Base-by-base conservation (phyloP, 2,888 invertebrate species). In the Hedychridium roseum region DNA sequence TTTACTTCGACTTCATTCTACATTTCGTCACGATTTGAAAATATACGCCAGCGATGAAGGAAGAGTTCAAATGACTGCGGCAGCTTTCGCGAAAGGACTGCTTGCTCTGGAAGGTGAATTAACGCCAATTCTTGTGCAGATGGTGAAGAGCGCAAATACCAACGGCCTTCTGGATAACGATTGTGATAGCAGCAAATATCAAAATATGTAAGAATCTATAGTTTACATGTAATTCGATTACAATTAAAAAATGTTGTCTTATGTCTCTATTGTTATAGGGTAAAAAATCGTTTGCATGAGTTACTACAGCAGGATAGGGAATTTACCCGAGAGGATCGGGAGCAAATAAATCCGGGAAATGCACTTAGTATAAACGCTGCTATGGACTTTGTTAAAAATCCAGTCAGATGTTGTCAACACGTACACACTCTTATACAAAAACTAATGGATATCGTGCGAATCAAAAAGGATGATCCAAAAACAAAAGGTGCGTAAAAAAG, bases 11-110 rank as follows among this genome's bases (percentile, higher is more conserved):
- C 84, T 99, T 1, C 99, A 99, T 80, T 97, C 97, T 5, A 99
- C 99, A 0, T 99, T 96, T 81, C 89, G 99, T 0, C 98, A 99
- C 79, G 99, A 99, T 80, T 84, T 99, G 50, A 99, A 99, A 83
- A 99, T 99, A 66, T 99, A 99, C 80, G 98, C 99, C 1, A 97
- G 97, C 0, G 99, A 99, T 79, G 99, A 99, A 79, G 99, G 99
- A 2, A 85, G 99, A 45, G 99, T 99, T 1, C 99, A 99, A 81
- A 99, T 99, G 97, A 99, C 99, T 0, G 99, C 99, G 0, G 99
- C 99, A 0, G 99, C 99, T 1, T 99, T 99, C 80, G 97, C 99
- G 2, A 99, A 98, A 82, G 99, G 99, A 0, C 82, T 99, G 20
- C 82, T 99, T 5, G 99, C 99, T 0, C 78, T 99, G 39, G 99